Evolutionary conservation across 2,888 invertebrate genomes (phyloP), one percentile per base, ranked within the genome.

Genomic region (Meghimatium bilineatum): DNA sequence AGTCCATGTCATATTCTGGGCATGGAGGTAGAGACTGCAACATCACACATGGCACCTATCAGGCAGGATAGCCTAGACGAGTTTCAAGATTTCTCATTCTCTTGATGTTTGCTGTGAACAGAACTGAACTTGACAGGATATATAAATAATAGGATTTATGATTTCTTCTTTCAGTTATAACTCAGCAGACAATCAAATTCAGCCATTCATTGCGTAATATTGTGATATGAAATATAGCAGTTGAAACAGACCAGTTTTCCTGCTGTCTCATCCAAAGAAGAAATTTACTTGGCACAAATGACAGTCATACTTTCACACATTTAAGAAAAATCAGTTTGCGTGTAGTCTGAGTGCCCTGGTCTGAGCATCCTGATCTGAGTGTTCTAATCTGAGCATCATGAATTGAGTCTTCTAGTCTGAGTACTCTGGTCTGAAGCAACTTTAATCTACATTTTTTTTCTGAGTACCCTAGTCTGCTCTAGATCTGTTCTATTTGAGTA

Each of bases 1-100:
- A 88, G 86, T 49, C 87, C 89, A 0, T 85, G 87, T 38, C 81
- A 76, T 36, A 69, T 88, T 3, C 80, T 88, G 52, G 87, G 87
- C 29, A 82, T 88, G 26, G 85, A 79, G 10, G 85, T 86, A 3
- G 86, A 85, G 14, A 69, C 81, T 17, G n/a, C n/a, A n/a, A 71
- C 32, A 5, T 69, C 82, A 32, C 83, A 80, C 49, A 87, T 88
- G 87, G 81, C 85, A 0, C 85, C 87, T 26, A 88, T 88, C 52
- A 83, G 84, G 66, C 88, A 88, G 76, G 86, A 86, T 82, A 87
- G 87, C 74, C 63, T 85, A 36, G 86, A 87, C 72, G 84, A 84
- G 34, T 87, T 87, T 52, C 81, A 82, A 8, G 86, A 86, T 66
- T 86, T 86, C 80, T 86, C 86, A 34, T 78, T 63, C 32, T 80